phyloP scores from a whole-genome alignment of 2,888 invertebrate genomes.

The Mesochorus sp. region DNA sequence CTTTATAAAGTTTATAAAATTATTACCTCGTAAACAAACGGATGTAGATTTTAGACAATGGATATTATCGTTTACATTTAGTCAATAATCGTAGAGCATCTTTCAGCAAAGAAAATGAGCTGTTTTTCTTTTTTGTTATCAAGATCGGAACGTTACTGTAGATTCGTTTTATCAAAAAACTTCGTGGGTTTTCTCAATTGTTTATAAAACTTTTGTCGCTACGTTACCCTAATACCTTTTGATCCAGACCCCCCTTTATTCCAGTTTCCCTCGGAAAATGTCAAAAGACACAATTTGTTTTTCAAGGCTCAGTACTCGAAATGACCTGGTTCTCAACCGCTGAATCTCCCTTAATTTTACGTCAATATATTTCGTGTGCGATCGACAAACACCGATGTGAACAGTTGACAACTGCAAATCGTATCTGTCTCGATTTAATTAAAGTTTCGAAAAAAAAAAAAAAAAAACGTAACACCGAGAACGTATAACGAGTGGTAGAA shows the following conservation, averaged over 20 bases:
- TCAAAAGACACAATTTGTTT: neutral
- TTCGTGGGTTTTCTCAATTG: too few relatives aligned
- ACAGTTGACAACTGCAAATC: constrained; percentile 23
- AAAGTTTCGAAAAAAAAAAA: neutral
- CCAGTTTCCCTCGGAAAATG: neutral
- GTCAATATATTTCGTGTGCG: constrained; percentile 41
- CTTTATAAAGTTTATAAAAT: constrained; percentile 13
- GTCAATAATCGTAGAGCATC: neutral
- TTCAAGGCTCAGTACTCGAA: constrained; percentile 14
- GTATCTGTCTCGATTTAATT: neutral
- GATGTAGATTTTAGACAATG: neutral
- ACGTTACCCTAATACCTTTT: neutral
- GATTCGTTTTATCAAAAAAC: too few relatives aligned
- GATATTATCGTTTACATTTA: neutral
- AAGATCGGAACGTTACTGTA: neutral
- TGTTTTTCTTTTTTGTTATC: neutral
- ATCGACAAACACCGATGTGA: constrained; percentile 37
- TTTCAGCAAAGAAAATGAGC: neutral
- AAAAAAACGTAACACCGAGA: constrained; percentile 6
- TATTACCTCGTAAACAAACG: neutral
- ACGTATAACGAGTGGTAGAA: neutral
- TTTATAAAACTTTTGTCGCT: too few relatives aligned
- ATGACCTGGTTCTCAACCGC: constrained; percentile 19
- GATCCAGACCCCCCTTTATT: neutral
- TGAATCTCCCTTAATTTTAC: constrained; percentile 28